Conservation (phyloP, 2,113 vertebrate species). For the Pterocles orientalis region DNA sequence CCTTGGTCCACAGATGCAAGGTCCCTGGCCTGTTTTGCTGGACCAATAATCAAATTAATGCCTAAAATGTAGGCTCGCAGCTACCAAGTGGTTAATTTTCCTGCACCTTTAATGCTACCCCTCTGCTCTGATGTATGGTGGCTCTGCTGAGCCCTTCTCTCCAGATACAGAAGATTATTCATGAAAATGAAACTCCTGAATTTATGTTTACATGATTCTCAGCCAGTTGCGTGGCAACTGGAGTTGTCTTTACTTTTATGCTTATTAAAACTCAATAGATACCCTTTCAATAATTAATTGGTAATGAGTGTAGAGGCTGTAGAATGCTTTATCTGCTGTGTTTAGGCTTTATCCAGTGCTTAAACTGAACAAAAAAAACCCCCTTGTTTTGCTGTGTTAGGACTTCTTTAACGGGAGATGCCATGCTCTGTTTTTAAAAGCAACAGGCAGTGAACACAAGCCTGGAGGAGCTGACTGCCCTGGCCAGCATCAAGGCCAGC, state of each 20-base stretch:
- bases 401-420: background rate
- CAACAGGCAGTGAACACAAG: background rate
- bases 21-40: background rate
- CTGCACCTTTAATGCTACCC: background rate
- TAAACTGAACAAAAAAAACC: background rate
- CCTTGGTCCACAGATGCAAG: background rate
- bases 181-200: background rate
- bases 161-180: background rate
- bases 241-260: conserved; percentile 53
- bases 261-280: conserved; percentile 36
- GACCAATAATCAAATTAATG: background rate
- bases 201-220: conserved; percentile 36
- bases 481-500: background rate
- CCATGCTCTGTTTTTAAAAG: background rate
- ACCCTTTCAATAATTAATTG: conserved; percentile 64
- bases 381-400: background rate
- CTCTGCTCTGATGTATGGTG: background rate
- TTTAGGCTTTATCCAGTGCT: background rate
- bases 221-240: conserved; percentile 53
- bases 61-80: background rate
- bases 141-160: background rate
- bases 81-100: background rate
- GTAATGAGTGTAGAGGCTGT: background rate
- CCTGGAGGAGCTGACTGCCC: background rate
- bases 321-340: background rate